Evolutionary conservation across 1,140 invertebrate genomes (phyloP), one percentile per base, ranked within the genome.

Genomic region (Apis laboriosa): DNA sequence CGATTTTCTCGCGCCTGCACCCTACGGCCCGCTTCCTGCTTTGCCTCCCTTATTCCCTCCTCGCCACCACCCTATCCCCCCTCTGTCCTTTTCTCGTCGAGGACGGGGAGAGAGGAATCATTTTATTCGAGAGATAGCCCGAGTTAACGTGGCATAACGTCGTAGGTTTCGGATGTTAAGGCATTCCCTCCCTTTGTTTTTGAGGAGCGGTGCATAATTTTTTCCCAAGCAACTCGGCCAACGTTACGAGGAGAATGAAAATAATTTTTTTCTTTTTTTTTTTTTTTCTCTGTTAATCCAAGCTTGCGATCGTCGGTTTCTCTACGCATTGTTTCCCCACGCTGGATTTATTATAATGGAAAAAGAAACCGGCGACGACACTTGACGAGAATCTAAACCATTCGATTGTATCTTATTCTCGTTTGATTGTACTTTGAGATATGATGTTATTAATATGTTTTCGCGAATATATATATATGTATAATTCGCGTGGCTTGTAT

Each of bases 1-100:
- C 61, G 87, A 68, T 83, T 83, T 88, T 83, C 70, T 77, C 78
- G 78, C 78, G 70, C 75, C 70, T 82, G 56, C 84, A 72, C 76
- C 58, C 84, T 70, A 63, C 68, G 63, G 61, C 60, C 53, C 72
- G 51, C 24, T 24, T 61, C 53, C 58, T 66, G 56, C 60, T 43
- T 43, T 17, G 0, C 70, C 15, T 17, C 9, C 24, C 28, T 21
- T 49, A 2, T 21, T 43, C 34, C 34, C 34, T 43, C 51, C 43
- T 15, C 34, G 2, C n/a, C 51, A 53, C 49, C 21, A 28, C 49
- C 49, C 70, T 21, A 2, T 7, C 49, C 15, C 21, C 43, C 66
- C 19, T 77, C 64, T 68, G 3, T 85, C 83, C 77, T 77, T 76
- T 34, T 60, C 68, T 24, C 68, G 24, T 15, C 60, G 24, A 24